Evolutionary conservation across 2,888 invertebrate species (phyloP).

Genomic region (Sinhomidia bicolor): DNA sequence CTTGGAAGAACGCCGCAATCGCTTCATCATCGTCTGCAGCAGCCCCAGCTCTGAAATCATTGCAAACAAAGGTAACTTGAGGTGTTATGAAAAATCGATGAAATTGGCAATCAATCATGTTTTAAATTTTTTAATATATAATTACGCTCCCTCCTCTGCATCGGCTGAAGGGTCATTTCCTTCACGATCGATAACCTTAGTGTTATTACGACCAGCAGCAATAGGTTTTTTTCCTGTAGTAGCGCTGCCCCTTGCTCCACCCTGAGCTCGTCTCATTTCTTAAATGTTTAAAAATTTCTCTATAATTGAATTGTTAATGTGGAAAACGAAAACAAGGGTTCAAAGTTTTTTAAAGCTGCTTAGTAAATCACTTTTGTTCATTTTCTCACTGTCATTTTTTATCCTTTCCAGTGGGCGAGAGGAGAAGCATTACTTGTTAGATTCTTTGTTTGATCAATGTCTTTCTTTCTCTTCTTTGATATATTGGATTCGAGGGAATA

Average conservation of each 20-base stretch:
- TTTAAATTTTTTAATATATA: too few species aligned
- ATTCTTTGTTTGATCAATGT: slow-evolving; percentile 21
- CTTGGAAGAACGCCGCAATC: slow-evolving; percentile 73
- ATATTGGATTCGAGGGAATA: neutral
- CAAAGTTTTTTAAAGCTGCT: neutral
- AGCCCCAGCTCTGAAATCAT: slow-evolving; percentile 6
- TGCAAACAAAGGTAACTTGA: neutral
- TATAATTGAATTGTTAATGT: neutral
- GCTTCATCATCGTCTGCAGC: slow-evolving; percentile 69
- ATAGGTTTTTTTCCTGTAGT: too few species aligned
- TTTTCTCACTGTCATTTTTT: neutral
- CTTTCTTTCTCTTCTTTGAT: neutral
- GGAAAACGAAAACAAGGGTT: neutral
- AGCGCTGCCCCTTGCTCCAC: neutral
- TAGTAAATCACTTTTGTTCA: neutral
- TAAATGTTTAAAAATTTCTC: neutral
- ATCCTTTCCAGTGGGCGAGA: too few species aligned
- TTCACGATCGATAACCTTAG: slow-evolving; percentile 35
- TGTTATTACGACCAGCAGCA: neutral
- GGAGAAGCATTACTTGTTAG: too few species aligned
- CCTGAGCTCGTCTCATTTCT: slow-evolving; percentile 7
- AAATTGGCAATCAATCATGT: too few species aligned
- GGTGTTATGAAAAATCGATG: too few species aligned
- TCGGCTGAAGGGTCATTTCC: slow-evolving; percentile 50
- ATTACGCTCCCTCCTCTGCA: slow-evolving; percentile 54